A percentile compares a stretch with the other conserved stretches of the same genome.
These are phyloP conservation scores for Popillia japonica DNA, from an alignment of 1,140 invertebrate species.

Conservation along the genomic window DNA sequence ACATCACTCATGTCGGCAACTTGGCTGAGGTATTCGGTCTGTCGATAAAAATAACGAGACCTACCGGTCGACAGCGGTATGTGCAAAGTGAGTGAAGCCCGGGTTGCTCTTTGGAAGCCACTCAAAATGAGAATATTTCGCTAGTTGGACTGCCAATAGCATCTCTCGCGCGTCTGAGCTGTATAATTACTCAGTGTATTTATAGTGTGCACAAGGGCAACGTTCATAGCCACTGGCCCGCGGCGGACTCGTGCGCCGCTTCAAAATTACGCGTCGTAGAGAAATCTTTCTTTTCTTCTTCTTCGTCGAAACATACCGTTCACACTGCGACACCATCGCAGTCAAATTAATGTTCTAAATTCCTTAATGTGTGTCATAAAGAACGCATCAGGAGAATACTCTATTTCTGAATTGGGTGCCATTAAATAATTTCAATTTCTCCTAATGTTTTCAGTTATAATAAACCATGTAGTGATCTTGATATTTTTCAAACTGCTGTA, in stretches of 20 bases:
- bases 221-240: conserved; percentile 39
- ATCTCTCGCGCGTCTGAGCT: conserved; percentile 49
- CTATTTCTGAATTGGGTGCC: not conserved
- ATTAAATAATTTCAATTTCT: not conserved
- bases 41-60: conserved; percentile 43
- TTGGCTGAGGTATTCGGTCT: conserved; percentile 38
- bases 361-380: conserved; percentile 33
- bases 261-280: not conserved
- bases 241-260: conserved; percentile 21
- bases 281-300: conserved; percentile 16
- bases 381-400: conserved; percentile 3
- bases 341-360: conserved; percentile 35
- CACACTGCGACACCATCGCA: not conserved
- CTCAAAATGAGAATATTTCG: conserved; percentile 49
- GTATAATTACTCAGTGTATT: conserved; percentile 49
- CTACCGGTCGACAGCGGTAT: conserved; percentile 42
- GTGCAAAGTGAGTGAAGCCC: conserved; percentile 43
- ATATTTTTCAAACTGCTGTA: too few species aligned
- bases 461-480: too few species aligned
- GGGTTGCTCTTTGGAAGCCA: conserved; percentile 46
- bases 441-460: too few species aligned
- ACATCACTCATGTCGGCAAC: conserved; percentile 39
- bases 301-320: conserved; percentile 11
- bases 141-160: conserved; percentile 57
- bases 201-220: conserved; percentile 48